Percentiles rank a stretch among this genome's conserved stretches.
phyloP scores from a whole-genome alignment of 2,888 invertebrate genomes.

The Monochamus alternatus region DNA sequence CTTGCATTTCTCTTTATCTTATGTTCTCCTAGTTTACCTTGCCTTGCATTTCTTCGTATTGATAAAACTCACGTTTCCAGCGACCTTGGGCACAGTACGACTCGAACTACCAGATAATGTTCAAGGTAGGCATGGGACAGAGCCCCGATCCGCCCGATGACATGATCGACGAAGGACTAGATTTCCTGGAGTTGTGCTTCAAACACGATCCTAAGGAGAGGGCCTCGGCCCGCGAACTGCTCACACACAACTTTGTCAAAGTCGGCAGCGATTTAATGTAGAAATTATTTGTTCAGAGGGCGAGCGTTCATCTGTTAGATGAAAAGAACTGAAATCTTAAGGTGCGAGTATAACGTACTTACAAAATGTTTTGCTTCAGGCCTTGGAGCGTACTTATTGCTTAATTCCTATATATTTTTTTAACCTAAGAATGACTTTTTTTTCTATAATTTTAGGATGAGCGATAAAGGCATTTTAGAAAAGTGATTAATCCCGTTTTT shows the following conservation, averaged over 20 bases:
- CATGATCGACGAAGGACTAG: slow-evolving; percentile 87
- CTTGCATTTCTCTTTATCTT: too few species aligned
- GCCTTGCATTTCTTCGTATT: not conserved
- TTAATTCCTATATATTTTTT: too few species aligned
- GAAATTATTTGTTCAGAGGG: not conserved
- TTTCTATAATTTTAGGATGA: too few species aligned
- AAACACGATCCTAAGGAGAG: slow-evolving; percentile 86
- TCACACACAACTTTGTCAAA: slow-evolving; percentile 85
- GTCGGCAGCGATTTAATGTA: slow-evolving; percentile 67
- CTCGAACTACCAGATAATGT: slow-evolving; percentile 96
- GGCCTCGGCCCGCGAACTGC: slow-evolving; percentile 80
- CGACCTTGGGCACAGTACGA: slow-evolving; percentile 94
- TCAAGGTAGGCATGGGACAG: slow-evolving; percentile 94
- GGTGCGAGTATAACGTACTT: too few species aligned
- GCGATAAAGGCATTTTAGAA: too few species aligned
- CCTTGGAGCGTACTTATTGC: too few species aligned
- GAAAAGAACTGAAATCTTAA: too few species aligned
- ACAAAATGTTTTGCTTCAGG: too few species aligned
- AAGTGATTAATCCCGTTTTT: too few species aligned
- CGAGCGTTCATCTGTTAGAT: too few species aligned
- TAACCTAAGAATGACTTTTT: too few species aligned
- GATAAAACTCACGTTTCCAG: slow-evolving; percentile 70
- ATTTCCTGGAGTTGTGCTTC: slow-evolving; percentile 86
- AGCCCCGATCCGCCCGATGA: slow-evolving; percentile 83
- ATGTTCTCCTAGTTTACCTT: too few species aligned